Base-by-base conservation (phyloP, 2,888 invertebrate species). In the Philereme transversata region DNA sequence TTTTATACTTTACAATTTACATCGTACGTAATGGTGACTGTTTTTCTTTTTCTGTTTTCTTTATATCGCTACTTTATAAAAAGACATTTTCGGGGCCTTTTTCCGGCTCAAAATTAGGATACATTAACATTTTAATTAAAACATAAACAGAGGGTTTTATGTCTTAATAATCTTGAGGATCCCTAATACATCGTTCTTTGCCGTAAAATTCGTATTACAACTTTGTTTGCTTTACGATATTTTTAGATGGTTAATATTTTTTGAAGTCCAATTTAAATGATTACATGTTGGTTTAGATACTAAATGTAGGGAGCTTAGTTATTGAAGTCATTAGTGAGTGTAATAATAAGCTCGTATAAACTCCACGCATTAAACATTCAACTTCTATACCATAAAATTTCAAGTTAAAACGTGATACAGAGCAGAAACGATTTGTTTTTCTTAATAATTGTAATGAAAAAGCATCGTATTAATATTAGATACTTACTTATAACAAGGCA, bases 211-310 rank as follows among this genome's bases (percentile, higher is more conserved):
- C 34, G 3, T 41, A 47, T 40, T 57, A 47, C 33, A 55, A 51
- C 49, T 49, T 36, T 10, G 34, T 33, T 46, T 22, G 46, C 34
- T 55, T 55, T 50, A 50, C 46, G 40, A 9, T 46, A 22, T 45
- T 51, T 51, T 41, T 40, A 57, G 40, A 11, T 11, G 34, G 46
- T 11, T 63, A 43, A 48, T 58, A 57, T 51, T 58, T 49, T 59
- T 59, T 46, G 53, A 46, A 51, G 59, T 62, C 60, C 64, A 67
- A 62, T 67, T 62, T 60, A 52, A 62, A 38, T 61, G 47, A 66
- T 63, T 61, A 59, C 45, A 46, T 22, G 22, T 44, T 64, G 33
- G n/a, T n/a, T n/a, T 57, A 52, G 57, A 60, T 57, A 62, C 45
- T 54, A 22, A 22, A 22, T 22, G 22, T 22, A 2, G 22, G 53